phyloP scores from a whole-genome alignment of 2,797 vertebrate genomes.

The Sardinella longiceps region DNA sequence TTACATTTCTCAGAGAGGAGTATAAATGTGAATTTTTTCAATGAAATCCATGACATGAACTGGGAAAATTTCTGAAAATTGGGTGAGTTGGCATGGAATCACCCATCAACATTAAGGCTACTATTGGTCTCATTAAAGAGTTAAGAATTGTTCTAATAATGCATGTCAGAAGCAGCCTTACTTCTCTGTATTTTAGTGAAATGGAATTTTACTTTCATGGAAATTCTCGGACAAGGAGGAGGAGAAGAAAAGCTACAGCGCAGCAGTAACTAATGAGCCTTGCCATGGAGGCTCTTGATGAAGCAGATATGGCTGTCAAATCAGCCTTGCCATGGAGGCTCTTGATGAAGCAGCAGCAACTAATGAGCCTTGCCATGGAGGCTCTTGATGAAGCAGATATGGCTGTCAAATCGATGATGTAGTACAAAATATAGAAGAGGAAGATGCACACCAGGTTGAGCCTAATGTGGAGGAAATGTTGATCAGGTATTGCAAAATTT shows the following conservation, averaged over 20 bases:
- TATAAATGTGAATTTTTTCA: too few relatives aligned
- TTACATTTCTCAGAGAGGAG: too few relatives aligned
- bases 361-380: background rate
- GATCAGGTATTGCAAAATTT: too few relatives aligned
- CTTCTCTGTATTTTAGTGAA: background rate
- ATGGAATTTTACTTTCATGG: constrained; percentile 28
- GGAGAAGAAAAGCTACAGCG: constrained; percentile 23
- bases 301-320: too few relatives aligned
- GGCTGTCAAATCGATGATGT: background rate
- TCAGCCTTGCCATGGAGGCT: too few relatives aligned
- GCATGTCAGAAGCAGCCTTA: too few relatives aligned
- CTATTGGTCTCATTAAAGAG: too few relatives aligned
- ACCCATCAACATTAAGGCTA: too few relatives aligned
- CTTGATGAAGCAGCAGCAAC: constrained; percentile 23
- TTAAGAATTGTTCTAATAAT: too few relatives aligned
- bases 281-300: constrained; percentile 21
- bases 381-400: constrained; percentile 11
- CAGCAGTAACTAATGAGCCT: constrained; percentile 8
- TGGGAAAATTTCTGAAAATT: too few relatives aligned
- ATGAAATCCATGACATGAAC: too few relatives aligned
- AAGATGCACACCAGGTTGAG: background rate
- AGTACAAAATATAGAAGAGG: background rate
- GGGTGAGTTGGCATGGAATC: too few relatives aligned
- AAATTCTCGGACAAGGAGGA: constrained; percentile 18
- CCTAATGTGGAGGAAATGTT: constrained; percentile 5